Percentiles rank a stretch among this genome's conserved stretches.
Conservation (phyloP, 2,888 invertebrate species). For the Apamea crenata region DNA sequence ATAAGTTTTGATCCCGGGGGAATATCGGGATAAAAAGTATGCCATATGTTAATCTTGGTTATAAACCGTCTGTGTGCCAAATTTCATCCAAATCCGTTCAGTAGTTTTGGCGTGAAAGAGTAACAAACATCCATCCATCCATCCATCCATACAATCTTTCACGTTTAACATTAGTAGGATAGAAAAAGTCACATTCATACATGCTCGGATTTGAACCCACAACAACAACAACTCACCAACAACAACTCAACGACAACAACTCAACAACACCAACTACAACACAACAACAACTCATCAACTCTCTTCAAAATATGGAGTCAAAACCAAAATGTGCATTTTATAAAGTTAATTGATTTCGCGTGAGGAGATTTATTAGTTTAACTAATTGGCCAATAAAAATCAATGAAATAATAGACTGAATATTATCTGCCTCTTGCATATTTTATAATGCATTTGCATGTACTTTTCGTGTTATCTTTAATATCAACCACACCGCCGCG, state of each 20-base stretch:
- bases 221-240: too few species aligned
- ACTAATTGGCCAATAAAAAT: slow-evolving; percentile 43
- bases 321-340: slow-evolving; percentile 32
- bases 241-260: too few species aligned
- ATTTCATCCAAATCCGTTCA: too few species aligned
- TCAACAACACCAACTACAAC: too few species aligned
- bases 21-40: background rate
- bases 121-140: too few species aligned
- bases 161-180: too few species aligned
- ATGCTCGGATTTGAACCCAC: background rate
- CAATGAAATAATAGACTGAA: slow-evolving; percentile 28
- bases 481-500: background rate
- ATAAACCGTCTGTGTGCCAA: too few species aligned
- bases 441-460: slow-evolving; percentile 2
- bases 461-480: background rate
- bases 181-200: background rate
- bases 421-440: slow-evolving; percentile 29
- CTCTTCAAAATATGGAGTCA: slow-evolving; percentile 15
- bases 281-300: too few species aligned
- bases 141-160: too few species aligned
- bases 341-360: slow-evolving; percentile 45
- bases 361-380: slow-evolving; percentile 45
- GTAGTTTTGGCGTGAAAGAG: too few species aligned
- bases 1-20: background rate
- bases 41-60: background rate